These are phyloP conservation scores for Euphonia xanthogaster DNA, from an alignment of 2,797 vertebrate species.

Conservation along the genomic window DNA sequence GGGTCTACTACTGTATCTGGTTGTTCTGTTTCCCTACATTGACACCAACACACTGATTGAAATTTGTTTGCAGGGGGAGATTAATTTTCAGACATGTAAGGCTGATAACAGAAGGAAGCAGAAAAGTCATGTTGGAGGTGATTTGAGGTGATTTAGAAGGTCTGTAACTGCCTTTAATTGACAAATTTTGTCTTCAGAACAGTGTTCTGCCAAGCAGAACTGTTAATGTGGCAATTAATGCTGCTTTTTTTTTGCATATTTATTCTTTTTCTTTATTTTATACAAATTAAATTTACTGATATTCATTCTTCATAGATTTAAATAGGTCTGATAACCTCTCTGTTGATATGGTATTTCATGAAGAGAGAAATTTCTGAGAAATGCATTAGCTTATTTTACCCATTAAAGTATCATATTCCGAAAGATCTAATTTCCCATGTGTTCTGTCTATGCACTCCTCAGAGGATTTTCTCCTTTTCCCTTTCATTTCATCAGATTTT, in stretches of 20 bases:
- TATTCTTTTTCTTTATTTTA: background rate
- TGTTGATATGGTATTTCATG: background rate
- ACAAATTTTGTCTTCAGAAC: background rate
- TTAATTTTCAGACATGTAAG: background rate
- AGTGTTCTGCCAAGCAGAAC: background rate
- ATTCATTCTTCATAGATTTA: background rate
- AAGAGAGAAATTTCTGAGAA: background rate
- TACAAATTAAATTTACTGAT: background rate
- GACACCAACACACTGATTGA: background rate
- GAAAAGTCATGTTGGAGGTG: background rate
- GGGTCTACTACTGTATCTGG: fast-evolving
- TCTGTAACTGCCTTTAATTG: background rate
- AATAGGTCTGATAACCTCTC: background rate
- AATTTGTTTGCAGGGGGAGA: background rate
- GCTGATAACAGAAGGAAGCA: background rate
- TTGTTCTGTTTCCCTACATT: background rate
- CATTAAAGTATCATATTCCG: background rate
- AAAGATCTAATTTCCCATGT: background rate
- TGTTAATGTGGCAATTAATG: background rate
- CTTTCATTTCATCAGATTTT: background rate
- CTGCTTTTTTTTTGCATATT: fast-evolving
- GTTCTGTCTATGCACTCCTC: background rate
- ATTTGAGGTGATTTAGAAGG: background rate
- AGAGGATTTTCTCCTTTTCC: background rate
- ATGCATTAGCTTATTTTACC: background rate